phyloP scores from a whole-genome alignment of 2,888 invertebrate genomes.

The Polyommatus iphigenia region DNA sequence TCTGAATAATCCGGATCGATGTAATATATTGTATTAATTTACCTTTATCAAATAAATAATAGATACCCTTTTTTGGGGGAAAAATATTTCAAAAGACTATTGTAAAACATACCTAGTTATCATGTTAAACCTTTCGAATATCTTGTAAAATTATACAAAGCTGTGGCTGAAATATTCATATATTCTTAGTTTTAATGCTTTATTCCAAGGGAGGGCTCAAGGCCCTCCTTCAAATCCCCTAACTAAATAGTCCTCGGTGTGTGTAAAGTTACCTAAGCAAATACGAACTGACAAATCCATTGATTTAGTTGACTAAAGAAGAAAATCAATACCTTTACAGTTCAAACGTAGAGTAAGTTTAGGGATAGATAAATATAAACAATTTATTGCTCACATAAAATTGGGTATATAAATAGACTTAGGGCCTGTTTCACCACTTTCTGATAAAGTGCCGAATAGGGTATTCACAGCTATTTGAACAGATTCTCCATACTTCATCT shows the following conservation, averaged over 20 bases:
- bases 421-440: no score
- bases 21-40: background rate
- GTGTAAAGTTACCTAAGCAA: constrained; percentile 16
- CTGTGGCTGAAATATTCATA: background rate
- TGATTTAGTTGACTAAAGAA: background rate
- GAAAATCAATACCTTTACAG: background rate
- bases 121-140: background rate
- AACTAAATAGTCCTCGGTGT: constrained; percentile 3
- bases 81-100: background rate
- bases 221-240: background rate
- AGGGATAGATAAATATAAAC: no score
- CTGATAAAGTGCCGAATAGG: no score
- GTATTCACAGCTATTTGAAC: no score
- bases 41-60: background rate
- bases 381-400: no score
- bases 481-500: no score
- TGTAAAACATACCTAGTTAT: background rate
- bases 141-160: background rate
- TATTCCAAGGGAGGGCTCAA: background rate
- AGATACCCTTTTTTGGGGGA: background rate
- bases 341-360: background rate
- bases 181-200: constrained; percentile 17
- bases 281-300: background rate
- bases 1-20: background rate
- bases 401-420: no score